A percentile compares a stretch with the other conserved stretches of the same genome.
Conservation (phyloP, 2,888 invertebrate genomes). For the Meandrusa payeni region DNA sequence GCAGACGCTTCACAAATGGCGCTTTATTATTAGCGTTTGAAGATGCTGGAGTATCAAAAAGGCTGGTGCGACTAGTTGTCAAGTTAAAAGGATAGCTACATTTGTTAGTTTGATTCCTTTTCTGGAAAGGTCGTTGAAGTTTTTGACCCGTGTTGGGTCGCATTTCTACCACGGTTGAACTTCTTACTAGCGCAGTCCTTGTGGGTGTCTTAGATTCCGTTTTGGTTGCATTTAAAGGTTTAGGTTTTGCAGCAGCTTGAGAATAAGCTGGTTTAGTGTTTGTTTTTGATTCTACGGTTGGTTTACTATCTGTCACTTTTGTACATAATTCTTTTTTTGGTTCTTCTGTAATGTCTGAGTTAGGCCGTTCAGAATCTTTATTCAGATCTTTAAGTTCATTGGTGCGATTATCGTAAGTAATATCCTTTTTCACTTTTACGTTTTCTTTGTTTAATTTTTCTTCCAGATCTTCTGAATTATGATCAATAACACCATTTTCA, state of each 20-base stretch:
- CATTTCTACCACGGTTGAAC: slow-evolving; percentile 72
- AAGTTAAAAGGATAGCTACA: slow-evolving; percentile 77
- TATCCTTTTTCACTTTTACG: neutral
- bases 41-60: slow-evolving; percentile 59
- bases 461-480: slow-evolving; percentile 8
- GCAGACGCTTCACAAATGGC: slow-evolving; percentile 40
- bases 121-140: slow-evolving; percentile 47
- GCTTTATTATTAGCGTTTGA: slow-evolving; percentile 39
- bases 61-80: slow-evolving; percentile 68
- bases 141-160: slow-evolving; percentile 47
- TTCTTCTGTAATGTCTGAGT: slow-evolving; percentile 30
- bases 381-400: slow-evolving; percentile 4
- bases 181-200: slow-evolving; percentile 51
- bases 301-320: slow-evolving; percentile 45
- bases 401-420: neutral
- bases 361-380: slow-evolving; percentile 21
- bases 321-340: slow-evolving; percentile 39
- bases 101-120: slow-evolving; percentile 59
- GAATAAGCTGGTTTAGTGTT: slow-evolving; percentile 66
- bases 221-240: slow-evolving; percentile 48
- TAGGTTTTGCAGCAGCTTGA: slow-evolving; percentile 76
- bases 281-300: slow-evolving; percentile 40
- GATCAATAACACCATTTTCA: slow-evolving; percentile 22
- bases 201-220: slow-evolving; percentile 55
- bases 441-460: slow-evolving; percentile 12